phyloP scores from a whole-genome alignment of 2,113 vertebrate genomes.

The Tachycineta bicolor region DNA sequence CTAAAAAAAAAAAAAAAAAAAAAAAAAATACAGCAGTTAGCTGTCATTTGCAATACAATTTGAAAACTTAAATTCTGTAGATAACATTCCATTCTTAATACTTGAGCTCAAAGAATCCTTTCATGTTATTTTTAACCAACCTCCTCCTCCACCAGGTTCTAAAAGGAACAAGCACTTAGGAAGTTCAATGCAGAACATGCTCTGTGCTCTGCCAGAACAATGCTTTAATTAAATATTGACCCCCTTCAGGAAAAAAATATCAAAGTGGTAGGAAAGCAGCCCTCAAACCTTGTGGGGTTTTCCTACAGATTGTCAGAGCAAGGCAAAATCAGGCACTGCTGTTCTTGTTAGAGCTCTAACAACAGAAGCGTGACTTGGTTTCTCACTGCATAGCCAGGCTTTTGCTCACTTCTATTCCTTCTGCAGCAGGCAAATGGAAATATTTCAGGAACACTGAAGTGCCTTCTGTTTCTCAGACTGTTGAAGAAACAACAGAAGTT shows the following conservation, averaged over 20 bases:
- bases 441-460: conserved; percentile 60
- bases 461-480: conserved; percentile 80
- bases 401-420: conserved; percentile 57
- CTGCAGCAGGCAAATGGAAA: conserved; percentile 76
- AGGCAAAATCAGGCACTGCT: background rate
- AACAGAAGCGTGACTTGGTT: background rate
- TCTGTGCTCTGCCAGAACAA: conserved; percentile 4
- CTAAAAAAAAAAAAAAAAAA: background rate
- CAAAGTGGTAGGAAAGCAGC: background rate
- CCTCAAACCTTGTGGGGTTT: background rate
- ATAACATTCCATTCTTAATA: background rate
- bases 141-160: background rate
- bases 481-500: conserved; percentile 17
- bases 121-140: conserved; percentile 37
- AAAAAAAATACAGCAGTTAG: background rate
- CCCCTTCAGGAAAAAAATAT: background rate
- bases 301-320: background rate
- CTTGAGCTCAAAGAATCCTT: conserved; percentile 4
- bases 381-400: background rate
- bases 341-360: background rate
- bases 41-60: background rate
- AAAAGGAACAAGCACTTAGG: background rate
- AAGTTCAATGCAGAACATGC: background rate
- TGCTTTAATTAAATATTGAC: background rate
- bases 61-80: background rate